Evolutionary conservation across 2,888 invertebrate genomes (phyloP), one percentile per base, ranked within the genome.

Genomic region (Stenotaenia linearis): DNA sequence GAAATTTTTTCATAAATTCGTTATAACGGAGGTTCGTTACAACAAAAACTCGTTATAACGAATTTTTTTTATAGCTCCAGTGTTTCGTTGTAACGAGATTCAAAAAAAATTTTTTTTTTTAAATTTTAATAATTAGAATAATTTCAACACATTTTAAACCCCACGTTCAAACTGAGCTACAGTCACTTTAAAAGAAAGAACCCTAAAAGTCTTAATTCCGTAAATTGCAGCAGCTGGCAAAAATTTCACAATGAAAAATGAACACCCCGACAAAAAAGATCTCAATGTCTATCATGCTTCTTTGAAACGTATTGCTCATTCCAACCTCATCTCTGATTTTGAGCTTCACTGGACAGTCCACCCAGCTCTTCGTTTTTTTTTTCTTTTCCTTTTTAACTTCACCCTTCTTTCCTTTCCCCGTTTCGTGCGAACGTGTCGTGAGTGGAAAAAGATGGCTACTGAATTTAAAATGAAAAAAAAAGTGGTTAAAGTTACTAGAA

Each of bases 191-290:
- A 61, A 45, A n/a, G n/a, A n/a, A 61, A 61, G 25, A 7, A 61
- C 25, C 25, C 25, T 25, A 61, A 61, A 61, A 25, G 1, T 5
- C 25, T 61, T 23, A 61, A 61, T 25, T 61, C 25, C 61, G 61
- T 61, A 25, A 61, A 61, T 61, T 61, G 61, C 15, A 61, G 61
- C 61, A 61, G 61, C 25, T 61, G 61, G 61, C 61, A 25, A 61
- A 61, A 61, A 61, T 61, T 56, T 61, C 25, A 23, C 23, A 61
- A 61, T 61, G 61, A 61, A 61, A 61, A 61, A 61, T 61, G 61
- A 61, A 61, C 45, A 40, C 40, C 12, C 25, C 12, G 7, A n/a
- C n/a, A n/a, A n/a, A n/a, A n/a, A n/a, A n/a, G n/a, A n/a, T 25
- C 25, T 61, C 61, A 61, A 25, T 28, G 61, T 28, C 61, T 3